Base-by-base conservation (phyloP, 2,113 vertebrate genomes). In the Chlorocebus sabaeus region DNA sequence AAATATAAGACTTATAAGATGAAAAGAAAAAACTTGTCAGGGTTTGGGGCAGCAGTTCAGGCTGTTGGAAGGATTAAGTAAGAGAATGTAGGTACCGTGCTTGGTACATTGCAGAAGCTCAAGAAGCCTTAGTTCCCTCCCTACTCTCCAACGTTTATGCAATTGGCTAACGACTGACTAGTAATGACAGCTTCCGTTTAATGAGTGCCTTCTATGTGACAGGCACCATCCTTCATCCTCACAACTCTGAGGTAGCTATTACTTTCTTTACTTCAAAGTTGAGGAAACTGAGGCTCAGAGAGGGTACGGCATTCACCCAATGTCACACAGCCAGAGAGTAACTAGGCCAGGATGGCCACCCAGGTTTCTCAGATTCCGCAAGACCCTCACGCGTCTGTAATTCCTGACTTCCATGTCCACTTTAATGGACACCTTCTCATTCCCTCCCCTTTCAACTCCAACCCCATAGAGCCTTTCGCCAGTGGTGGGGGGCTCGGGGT, bases 201-300 rank as follows among this genome's bases (percentile, higher is more conserved):
- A 90, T n/a, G 64, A 79, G 64, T 40, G 59, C 48, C 38, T 48
- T 76, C 64, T 80, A 20, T 70, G 14, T 78, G 40, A 11, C 6
- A 83, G 73, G 70, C 78, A 50, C 64, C 67, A 48, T 27, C 61
- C 61, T 81, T 67, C 59, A 87, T 80, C 76, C 55, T 81, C 50
- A 80, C 6, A 32, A 89, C 20, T 95, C 64, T 87, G 61, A 96
- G 90, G 59, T 75, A 72, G 35, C 55, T 96, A 86, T 90, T 95
- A 81, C 30, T 67, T 76, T 95, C 87, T 95, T 85, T 45, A 61
- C 45, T 70, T 95, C 96, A 96, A 97, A 96, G 92, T 32, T 52
- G 67, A 98, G 38, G 87, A 91, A 96, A 90, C 18, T 32, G 84
- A 72, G 68, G 90, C n/a, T 96, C 75, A 82, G 93, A 97, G 76